phyloP scores from a whole-genome alignment of 2,888 invertebrate species.

The Agriotes lineatus region DNA sequence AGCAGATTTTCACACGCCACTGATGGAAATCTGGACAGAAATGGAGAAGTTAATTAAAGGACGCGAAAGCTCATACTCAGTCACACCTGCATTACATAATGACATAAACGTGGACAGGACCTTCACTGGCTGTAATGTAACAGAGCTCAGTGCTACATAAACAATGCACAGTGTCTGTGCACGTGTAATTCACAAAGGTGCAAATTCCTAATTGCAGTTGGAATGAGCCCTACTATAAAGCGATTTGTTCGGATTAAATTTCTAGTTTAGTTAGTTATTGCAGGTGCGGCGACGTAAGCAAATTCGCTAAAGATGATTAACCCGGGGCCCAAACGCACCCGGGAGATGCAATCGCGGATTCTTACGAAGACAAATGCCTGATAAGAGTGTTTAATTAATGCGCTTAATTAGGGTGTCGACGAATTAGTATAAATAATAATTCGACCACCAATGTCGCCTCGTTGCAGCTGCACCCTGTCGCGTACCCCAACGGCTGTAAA shows the following conservation, averaged over 20 bases:
- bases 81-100: too few relatives aligned
- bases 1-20: too few relatives aligned
- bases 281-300: background rate
- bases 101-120: too few relatives aligned
- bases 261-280: constrained; percentile 14
- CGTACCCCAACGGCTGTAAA: constrained; percentile 10
- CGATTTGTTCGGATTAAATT: constrained; percentile 29
- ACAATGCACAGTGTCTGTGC: too few relatives aligned
- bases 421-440: constrained; percentile 20
- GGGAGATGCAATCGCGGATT: background rate
- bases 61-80: too few relatives aligned
- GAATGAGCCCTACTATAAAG: constrained; percentile 25
- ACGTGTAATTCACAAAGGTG: background rate
- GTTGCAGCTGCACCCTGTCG: constrained; percentile 25
- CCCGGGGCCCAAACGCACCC: too few relatives aligned
- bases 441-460: constrained; percentile 27
- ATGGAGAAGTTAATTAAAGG: too few relatives aligned
- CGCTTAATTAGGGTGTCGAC: constrained; percentile 12
- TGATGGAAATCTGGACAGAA: too few relatives aligned
- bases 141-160: too few relatives aligned
- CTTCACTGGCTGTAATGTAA: background rate
- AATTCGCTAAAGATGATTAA: background rate
- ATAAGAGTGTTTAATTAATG: constrained; percentile 21
- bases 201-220: constrained; percentile 22
- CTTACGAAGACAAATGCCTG: too few relatives aligned